Evolutionary conservation across 2,888 invertebrate genomes (phyloP).

Genomic region (Odontocolon sp.): DNA sequence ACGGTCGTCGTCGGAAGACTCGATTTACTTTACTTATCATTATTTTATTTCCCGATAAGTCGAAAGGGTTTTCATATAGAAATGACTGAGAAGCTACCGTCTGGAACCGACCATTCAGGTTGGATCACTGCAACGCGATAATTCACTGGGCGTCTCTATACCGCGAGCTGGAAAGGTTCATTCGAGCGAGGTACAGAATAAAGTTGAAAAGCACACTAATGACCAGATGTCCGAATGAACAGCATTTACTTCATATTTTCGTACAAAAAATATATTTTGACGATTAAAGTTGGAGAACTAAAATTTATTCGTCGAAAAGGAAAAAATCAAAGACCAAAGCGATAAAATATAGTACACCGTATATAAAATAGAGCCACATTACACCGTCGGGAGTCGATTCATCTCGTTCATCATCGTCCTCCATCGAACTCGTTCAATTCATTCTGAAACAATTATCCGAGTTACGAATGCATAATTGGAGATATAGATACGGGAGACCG

Average conservation of each 20-base stretch:
- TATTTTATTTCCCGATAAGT: too few relatives aligned
- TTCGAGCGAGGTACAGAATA: neutral
- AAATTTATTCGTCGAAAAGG: slow-evolving; percentile 21
- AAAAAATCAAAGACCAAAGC: slow-evolving; percentile 36
- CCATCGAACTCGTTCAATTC: neutral
- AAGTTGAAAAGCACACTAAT: neutral
- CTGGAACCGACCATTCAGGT: too few relatives aligned
- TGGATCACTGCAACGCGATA: too few relatives aligned
- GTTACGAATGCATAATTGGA: neutral
- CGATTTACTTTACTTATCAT: too few relatives aligned
- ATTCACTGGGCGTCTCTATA: too few relatives aligned
- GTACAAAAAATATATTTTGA: neutral
- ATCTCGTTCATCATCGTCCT: neutral
- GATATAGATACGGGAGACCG: too few relatives aligned
- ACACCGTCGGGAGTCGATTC: slow-evolving; percentile 1
- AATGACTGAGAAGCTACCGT: too few relatives aligned
- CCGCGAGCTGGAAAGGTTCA: too few relatives aligned
- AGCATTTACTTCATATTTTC: neutral
- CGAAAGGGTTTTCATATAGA: too few relatives aligned
- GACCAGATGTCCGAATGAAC: neutral
- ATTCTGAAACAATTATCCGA: neutral
- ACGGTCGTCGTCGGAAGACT: too few relatives aligned
- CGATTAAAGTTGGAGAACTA: neutral
- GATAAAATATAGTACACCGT: slow-evolving; percentile 21
- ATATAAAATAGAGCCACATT: slow-evolving; percentile 30